Evolutionary conservation across 2,113 vertebrate genomes (phyloP), one percentile per base, ranked within the genome.

Genomic region (Xiphorhynchus elegans): DNA sequence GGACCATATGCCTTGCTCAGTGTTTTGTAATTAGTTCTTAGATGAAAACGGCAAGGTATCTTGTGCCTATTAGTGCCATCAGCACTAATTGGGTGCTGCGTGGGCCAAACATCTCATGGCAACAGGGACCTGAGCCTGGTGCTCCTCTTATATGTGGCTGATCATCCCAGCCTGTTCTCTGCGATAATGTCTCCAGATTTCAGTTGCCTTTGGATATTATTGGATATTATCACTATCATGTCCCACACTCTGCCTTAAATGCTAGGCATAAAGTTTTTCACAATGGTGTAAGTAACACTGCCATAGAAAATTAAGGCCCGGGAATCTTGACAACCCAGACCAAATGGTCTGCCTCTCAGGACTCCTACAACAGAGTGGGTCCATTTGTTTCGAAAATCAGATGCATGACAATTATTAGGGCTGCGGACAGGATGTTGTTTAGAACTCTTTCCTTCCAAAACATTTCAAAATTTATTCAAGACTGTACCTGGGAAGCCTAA

Each of bases 381-480:
- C 55, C 11, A 21, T 35, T 93, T 91, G 39, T 93, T 96, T 67
- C 75, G 56, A 96, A 97, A 95, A 89, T 31, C 3, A 3, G 72
- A 82, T 88, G 92, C 74, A 88, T 52, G 70, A 94, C 95, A 88
- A 68, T 89, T 96, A 98, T 97, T 95, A 96, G 64, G 63, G 68
- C 42, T 97, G 37, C 76, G 94, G 82, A 84, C 75, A 95, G 93
- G 63, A 94, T 84, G 55, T n/a, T 79, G 69, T 59, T 97, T 95
- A 91, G 92, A 96, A 87, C 46, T 80, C 29, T 44, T 94, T 35
- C 58, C 66, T 96, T 97, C 81, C 80, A 96, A 97, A 97, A 92
- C 31, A 87, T 95, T 97, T 97, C 82, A 96, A 84, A 97, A 93
- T 95, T 93, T 90, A 89, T 69, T 64, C 56, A 52, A 77, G n/a